Base-by-base conservation (phyloP, 2,888 invertebrate species). In the Xylota segnis region DNA sequence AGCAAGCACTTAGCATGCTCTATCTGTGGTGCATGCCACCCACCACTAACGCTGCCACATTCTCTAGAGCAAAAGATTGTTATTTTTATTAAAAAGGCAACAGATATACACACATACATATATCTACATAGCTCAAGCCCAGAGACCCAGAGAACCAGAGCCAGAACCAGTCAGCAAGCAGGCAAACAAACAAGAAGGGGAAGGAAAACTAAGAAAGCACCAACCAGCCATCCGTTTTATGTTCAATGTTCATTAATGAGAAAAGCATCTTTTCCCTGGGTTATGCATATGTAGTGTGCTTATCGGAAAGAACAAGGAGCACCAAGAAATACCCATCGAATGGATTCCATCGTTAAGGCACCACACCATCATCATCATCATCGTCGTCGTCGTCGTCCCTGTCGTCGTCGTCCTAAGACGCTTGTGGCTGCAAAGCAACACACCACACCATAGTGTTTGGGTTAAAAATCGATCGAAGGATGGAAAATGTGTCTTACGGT, bases 191-290 rank as follows among this genome's bases (percentile, higher is more conserved):
- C 32, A 34, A 14, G 0, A 45, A 56, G 50, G 18, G 50, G 18
- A 45, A 52, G 37, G 52, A 18, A 37, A 52, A 72, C 61, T 45
- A 56, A 63, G 56, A 72, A 50, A 58, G 47, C 72, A 61, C 61
- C 71, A 45, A 23, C 43, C 71, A 74, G 37, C 61, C 47, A 74
- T 70, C 79, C 71, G 79, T 84, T 84, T 61, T 79, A 47, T 81
- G 71, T 76, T 75, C 84, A 71, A 76, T 81, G 76, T 86, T 86
- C 84, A 76, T 86, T 86, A 86, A 86, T 76, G 81, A 86, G 84
- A 54, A 71, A 59, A 76, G 71, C 76, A 63, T 71, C 74, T 74
- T 83, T 78, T 34, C 32, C 12, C 37, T 47, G 12, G 29, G 14
- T 16, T 52, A 47, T n/a, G 32, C 14, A 40, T 56, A 52, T 14